Base-by-base conservation (phyloP, 2,113 vertebrate species). In the Thalassoma bifasciatum region DNA sequence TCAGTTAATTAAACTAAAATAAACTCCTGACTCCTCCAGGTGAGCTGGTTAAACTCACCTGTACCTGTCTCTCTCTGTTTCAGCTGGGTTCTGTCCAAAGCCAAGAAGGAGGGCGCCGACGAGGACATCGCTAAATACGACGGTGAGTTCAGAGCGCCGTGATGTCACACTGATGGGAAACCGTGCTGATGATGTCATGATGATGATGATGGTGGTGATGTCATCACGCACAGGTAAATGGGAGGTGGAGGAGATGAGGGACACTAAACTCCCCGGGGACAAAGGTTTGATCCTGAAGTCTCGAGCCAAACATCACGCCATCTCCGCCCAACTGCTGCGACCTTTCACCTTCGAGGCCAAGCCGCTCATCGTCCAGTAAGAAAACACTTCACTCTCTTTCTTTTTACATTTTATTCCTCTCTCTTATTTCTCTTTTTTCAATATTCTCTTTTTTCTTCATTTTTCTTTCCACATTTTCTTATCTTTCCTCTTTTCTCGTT, bases 61-160 rank as follows among this genome's bases (percentile, higher is more conserved):
- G 30, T 2, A 0, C 44, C 57, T 62, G 36, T 65, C 57, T 66
- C 57, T 66, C 40, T 65, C 6, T 62, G 44, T 61, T 93, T 38
- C 83, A 99, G 98, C 11, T 99, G 98, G 98, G 90, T 98, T 56
- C 62, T 95, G 83, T 99, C 98, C 58, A 96, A 90, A 74, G 98
- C 98, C n/a, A 99, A 98, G 91, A 99, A 99, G 79, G 97, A 99
- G 1, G 96, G 94, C 24, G 92, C 95, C 0, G 98, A 99, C 83
- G 98, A 99, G 76, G 98, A 99, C 8, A 99, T 99, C 61, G 95
- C 98, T 1, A 99, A 98, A 84, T 99, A 99, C 0, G 98, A 99
- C 37, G 98, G 98, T 99, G 79, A 86, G 96, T 65, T 7, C 16
- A 24, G n/a, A 52, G 6, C 6, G 30, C 3, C 6, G 30, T 30